phyloP scores from a whole-genome alignment of 2,888 invertebrate genomes.

The Drosophila cyrtoloma region DNA sequence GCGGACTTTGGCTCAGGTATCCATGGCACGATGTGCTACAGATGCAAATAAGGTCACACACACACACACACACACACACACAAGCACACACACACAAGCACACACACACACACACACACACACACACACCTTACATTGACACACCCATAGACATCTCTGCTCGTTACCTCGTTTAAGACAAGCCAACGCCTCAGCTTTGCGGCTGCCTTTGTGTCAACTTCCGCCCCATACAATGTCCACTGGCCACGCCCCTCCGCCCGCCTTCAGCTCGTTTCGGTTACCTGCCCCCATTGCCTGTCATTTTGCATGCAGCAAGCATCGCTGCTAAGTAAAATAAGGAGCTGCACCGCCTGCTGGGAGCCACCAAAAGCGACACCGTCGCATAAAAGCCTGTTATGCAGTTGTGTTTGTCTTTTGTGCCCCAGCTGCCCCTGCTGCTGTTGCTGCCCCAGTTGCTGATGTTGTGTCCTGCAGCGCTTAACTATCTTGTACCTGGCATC shows the following conservation, averaged over 20 bases:
- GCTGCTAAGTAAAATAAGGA: conserved; percentile 11
- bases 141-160: conserved; percentile 4
- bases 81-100: conserved; percentile 10
- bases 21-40: conserved; percentile 66
- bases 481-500: conserved; percentile 58
- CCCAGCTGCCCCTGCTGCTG: neutral
- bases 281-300: conserved; percentile 67
- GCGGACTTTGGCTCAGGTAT: conserved; percentile 54
- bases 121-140: conserved; percentile 9
- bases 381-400: conserved; percentile 63
- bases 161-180: conserved; percentile 52
- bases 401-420: conserved; percentile 60
- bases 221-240: conserved; percentile 36
- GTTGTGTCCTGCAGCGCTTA: conserved; percentile 46
- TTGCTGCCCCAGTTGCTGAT: conserved; percentile 4
- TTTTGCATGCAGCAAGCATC: conserved; percentile 56
- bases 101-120: conserved; percentile 25
- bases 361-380: conserved; percentile 15
- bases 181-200: conserved; percentile 49
- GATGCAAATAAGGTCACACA: conserved; percentile 71
- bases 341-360: conserved; percentile 21
- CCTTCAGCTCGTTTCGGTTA: conserved; percentile 61
- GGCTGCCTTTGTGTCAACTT: conserved; percentile 56
- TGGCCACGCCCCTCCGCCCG: conserved; percentile 10
- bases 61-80: conserved; percentile 19